These are phyloP conservation scores for Melanotus villosus DNA, from an alignment of 2,888 invertebrate species.

Conservation along the genomic window DNA sequence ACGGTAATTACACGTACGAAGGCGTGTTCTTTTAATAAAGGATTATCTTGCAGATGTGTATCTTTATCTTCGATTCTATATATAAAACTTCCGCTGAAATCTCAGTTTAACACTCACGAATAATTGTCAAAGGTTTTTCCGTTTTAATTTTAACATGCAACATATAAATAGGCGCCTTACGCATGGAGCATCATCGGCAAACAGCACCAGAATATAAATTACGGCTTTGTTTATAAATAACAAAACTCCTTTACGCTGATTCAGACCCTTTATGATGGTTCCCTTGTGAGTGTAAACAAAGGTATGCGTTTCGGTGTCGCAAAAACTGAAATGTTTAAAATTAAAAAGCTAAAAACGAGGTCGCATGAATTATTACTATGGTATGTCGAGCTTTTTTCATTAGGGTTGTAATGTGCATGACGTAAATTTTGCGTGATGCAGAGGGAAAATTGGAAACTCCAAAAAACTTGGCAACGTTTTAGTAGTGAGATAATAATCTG, in stretches of 20 bases:
- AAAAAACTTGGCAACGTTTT: constrained; percentile 5
- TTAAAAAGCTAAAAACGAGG: constrained; percentile 16
- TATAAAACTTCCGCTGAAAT: constrained; percentile 10
- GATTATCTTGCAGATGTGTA: no score
- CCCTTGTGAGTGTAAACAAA: constrained; percentile 7
- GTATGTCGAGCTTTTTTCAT: constrained; percentile 5
- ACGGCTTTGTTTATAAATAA: constrained; percentile 33
- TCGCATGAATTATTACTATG: constrained; percentile 30
- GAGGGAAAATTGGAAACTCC: constrained; percentile 18
- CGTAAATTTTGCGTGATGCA: constrained; percentile 20
- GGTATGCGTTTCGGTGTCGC: not conserved
- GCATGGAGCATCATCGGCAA: constrained; percentile 20
- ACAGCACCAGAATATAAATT: constrained; percentile 28
- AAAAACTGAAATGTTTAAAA: not conserved
- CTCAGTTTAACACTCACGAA: constrained; percentile 20
- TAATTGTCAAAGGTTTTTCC: constrained; percentile 43
- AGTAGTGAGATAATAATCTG: constrained; percentile 20
- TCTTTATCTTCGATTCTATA: not conserved
- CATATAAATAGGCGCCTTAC: constrained; percentile 32
- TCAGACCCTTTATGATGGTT: constrained; percentile 20
- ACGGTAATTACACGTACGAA: no score
- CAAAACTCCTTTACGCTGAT: not conserved
- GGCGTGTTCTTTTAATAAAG: no score
- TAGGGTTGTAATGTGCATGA: constrained; percentile 17
- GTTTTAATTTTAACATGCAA: constrained; percentile 9